These are phyloP conservation scores for Listronotus oregonensis DNA, from an alignment of 1,140 invertebrate species.

Conservation along the genomic window DNA sequence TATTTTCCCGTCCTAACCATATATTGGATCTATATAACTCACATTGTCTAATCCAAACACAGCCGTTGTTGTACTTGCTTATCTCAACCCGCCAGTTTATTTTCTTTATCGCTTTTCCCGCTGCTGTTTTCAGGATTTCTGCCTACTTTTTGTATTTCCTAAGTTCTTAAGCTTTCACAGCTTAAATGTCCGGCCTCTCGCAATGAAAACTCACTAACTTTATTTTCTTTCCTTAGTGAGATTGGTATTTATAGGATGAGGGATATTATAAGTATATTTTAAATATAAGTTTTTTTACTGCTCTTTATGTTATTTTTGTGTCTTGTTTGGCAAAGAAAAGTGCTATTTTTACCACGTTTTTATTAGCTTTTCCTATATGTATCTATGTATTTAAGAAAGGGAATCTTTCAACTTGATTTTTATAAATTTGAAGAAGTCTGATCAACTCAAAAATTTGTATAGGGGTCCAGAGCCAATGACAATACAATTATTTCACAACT, in stretches of 20 bases:
- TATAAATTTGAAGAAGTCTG: too few species aligned
- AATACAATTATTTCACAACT: too few species aligned
- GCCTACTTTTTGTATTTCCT: conserved; percentile 33
- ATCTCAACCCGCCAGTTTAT: conserved; percentile 33
- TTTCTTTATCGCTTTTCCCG: conserved; percentile 32
- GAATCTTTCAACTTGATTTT: too few species aligned
- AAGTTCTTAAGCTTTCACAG: conserved; percentile 31
- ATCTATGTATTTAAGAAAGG: too few species aligned
- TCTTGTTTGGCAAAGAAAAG: too few species aligned
- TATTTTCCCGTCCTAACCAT: conserved; percentile 19
- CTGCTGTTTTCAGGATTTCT: conserved; percentile 22
- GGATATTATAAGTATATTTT: too few species aligned
- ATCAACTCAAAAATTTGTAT: too few species aligned
- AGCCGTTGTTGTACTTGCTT: conserved; percentile 31
- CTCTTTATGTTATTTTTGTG: too few species aligned
- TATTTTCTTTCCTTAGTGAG: conserved; percentile 12
- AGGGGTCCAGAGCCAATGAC: too few species aligned
- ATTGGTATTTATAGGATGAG: neutral
- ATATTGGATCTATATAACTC: conserved; percentile 35
- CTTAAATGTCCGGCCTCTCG: conserved; percentile 23
- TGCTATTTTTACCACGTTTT: too few species aligned
- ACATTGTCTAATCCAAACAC: conserved; percentile 34
- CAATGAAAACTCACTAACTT: neutral
- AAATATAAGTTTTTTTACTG: too few species aligned
- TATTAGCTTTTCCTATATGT: too few species aligned